Evolutionary conservation across 2,797 vertebrate species (phyloP), one percentile per base, ranked within the genome.

Genomic region (Pangasius sanitwongsei): DNA sequence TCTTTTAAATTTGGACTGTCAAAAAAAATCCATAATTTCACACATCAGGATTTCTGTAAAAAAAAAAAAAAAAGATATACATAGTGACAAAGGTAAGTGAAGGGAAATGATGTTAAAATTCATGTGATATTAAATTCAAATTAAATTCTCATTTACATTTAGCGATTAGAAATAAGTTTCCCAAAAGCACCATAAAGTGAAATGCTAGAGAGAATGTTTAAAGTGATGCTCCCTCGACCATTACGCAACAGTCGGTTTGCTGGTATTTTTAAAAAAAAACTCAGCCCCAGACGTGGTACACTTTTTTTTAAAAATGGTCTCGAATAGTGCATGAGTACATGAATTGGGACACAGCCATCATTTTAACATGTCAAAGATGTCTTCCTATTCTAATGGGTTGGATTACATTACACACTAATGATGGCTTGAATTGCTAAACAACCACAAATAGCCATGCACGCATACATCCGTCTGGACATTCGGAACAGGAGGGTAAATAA

Each of bases 141-240:
- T 50, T 6, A n/a, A 77, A 77, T 50, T 50, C 75, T 77, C 48
- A 53, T 77, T 53, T 78, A 50, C 25, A 77, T 77, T 77, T 50
- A 77, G 18, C 7, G 25, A 77, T n/a, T 50, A 28, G 44, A 41
- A 72, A 69, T 15, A 37, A 34, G 16, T 25, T 25, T 82, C 78
- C 55, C 78, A 37, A 59, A 25, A 81, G 78, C 78, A 25, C 78
- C 55, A 25, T 82, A 37, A 81, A 59, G n/a, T 25, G 53, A 57
- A 37, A 11, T 15, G 80, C 78, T 37, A 37, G 11, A 6, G 75
- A 53, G 41, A 48, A 6, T 3, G 48, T 31, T 78, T 18, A 8
- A 78, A 78, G 75, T 53, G 55, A 37, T 59, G 78, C 78, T 81
- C 31, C 31, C 53, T 81, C 53, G 78, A 55, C 77, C 50, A 1